Evolutionary conservation across 1,140 invertebrate genomes (phyloP).

Genomic region (Plectrocnemia conspersa): DNA sequence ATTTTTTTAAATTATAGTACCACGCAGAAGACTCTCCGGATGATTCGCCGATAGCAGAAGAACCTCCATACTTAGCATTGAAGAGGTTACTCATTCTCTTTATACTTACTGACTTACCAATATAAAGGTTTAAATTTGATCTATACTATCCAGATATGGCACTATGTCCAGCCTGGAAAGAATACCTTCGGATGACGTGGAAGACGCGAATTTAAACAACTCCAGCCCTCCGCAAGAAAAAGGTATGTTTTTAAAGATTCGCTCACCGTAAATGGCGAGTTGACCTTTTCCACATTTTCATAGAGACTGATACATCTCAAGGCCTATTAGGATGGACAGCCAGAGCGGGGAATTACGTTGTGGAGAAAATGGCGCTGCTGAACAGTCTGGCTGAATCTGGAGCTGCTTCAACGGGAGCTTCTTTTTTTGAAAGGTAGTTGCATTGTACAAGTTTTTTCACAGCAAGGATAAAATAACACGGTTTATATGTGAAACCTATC

Average conservation of each 20-base stretch:
- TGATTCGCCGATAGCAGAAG: conserved; percentile 53
- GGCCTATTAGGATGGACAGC: conserved; percentile 66
- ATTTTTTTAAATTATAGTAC: conserved; percentile 25
- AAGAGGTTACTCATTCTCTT: conserved; percentile 36
- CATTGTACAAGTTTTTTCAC: no score
- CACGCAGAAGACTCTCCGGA: conserved; percentile 50
- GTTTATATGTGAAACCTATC: no score
- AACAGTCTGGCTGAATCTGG: conserved; percentile 47
- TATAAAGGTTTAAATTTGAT: conserved; percentile 1
- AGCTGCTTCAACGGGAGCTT: conserved; percentile 42
- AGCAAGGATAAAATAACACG: no score
- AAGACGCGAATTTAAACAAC: conserved; percentile 47
- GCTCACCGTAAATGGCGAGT: conserved; percentile 30
- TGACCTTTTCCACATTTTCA: conserved; percentile 38
- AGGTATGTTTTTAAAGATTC: conserved; percentile 22
- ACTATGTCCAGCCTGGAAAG: conserved; percentile 75
- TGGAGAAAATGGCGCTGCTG: conserved; percentile 70
- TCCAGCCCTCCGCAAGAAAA: conserved; percentile 24
- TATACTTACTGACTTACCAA: neutral
- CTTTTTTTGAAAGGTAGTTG: conserved; percentile 56
- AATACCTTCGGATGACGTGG: conserved; percentile 55
- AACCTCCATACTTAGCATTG: conserved; percentile 53
- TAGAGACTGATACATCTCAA: conserved; percentile 40
- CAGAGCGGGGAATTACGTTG: conserved; percentile 69
- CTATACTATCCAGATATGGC: conserved; percentile 52